Base-by-base conservation (phyloP, 2,113 vertebrate species). In the Grammomys surdaster region DNA sequence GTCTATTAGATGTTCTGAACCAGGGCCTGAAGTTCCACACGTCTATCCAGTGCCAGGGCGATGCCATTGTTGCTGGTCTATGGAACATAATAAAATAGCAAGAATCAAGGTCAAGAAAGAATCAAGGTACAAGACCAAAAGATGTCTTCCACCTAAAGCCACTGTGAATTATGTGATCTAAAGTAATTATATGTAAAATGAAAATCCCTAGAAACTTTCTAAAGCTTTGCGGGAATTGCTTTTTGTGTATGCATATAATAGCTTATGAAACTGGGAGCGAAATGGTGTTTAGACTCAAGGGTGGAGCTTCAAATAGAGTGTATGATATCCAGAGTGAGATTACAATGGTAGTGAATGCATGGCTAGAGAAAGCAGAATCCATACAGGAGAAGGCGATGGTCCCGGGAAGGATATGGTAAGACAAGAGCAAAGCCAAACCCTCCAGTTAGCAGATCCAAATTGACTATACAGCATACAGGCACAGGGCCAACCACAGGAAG, bases 121-220 rank as follows among this genome's bases (percentile, higher is more conserved):
- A 28, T 19, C 36, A 51, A 80, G 48, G 12, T 12, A 33, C 43
- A 65, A 80, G 3, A 51, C 43, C 19, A 72, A 90, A 96, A 36
- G 13, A 36, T 46, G 26, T 51, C 28, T 9, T 11, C 48, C 19
- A 31, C 28, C 26, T 24, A 81, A 92, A 90, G n/a, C 54, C 70
- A 75, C 56, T 85, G 12, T 85, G 36, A 90, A 70, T 94, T 96
- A 26, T 69, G 58, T 16, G 28, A 88, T 65, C 87, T 75, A 60
- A 73, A 96, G 93, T 82, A 58, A 88, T 86, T 90, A 82, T 81
- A 72, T 81, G 60, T 75, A 84, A 67, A 95, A 54, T 43, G 28
- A 86, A 91, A 97, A 89, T 93, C 63, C 76, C 70, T 81, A 65
- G 90, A 95, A 94, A 51, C 19, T 81, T 90, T 89, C n/a, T 40